Evolutionary conservation across 2,888 invertebrate species (phyloP).

Genomic region (Calameuta idolon): DNA sequence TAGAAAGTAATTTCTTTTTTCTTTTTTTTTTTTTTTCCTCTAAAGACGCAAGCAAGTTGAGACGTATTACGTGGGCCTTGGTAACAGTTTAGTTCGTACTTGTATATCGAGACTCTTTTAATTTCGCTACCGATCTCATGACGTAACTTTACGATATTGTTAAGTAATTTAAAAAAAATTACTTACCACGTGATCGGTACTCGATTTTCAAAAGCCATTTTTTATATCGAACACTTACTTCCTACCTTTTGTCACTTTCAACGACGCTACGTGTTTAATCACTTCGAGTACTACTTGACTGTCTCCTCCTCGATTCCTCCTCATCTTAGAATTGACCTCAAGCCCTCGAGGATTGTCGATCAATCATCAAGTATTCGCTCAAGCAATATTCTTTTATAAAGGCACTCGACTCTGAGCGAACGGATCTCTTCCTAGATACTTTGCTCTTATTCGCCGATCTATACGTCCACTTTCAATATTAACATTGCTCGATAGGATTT

Average conservation of each 20-base stretch:
- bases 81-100: not conserved
- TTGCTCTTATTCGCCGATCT: not conserved
- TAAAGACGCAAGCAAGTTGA: not conserved
- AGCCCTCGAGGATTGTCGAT: conserved; percentile 13
- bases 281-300: not conserved
- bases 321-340: conserved; percentile 37
- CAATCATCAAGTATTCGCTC: conserved; percentile 14
- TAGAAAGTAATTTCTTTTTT: conserved; percentile 29
- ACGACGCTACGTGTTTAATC: conserved; percentile 26
- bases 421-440: not conserved
- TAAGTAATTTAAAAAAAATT: not conserved
- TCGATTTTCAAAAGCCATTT: not conserved
- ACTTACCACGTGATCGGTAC: not conserved
- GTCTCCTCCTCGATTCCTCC: conserved; percentile 18
- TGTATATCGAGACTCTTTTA: not conserved
- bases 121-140: not conserved
- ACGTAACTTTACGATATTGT: not conserved
- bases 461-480: not conserved
- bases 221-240: not conserved
- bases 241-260: not conserved
- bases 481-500: not conserved
- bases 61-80: not conserved
- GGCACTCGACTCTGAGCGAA: not conserved
- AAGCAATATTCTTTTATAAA: conserved; percentile 19
- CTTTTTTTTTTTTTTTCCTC: not conserved